These are phyloP conservation scores for Fistularia commersonii DNA, from an alignment of 2,797 vertebrate genomes.

Conservation along the genomic window DNA sequence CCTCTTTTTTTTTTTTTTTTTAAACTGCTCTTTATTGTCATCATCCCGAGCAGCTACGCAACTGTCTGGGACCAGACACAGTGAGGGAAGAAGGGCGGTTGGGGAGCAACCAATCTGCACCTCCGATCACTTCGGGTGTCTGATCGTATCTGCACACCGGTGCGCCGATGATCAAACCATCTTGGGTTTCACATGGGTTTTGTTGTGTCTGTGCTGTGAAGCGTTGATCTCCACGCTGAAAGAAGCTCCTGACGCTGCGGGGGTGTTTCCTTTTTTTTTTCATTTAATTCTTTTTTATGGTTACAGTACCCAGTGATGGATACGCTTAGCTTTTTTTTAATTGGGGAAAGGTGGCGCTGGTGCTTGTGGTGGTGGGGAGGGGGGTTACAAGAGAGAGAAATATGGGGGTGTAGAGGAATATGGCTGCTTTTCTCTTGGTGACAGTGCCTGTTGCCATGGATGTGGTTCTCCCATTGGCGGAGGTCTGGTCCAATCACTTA, in stretches of 20 bases:
- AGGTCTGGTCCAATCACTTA: slow-evolving; percentile 79
- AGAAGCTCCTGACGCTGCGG: slow-evolving; percentile 14
- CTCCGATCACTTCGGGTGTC: slow-evolving; percentile 39
- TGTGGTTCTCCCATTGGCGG: slow-evolving; percentile 82
- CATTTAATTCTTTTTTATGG: slow-evolving; percentile 18
- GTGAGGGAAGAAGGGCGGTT: too few relatives aligned
- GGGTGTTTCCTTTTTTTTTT: too few relatives aligned
- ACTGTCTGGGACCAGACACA: too few relatives aligned
- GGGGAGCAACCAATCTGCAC: too few relatives aligned
- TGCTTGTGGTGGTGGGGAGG: slow-evolving; percentile 40
- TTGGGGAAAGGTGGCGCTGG: slow-evolving; percentile 50
- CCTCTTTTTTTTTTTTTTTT: too few relatives aligned
- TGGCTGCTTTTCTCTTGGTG: slow-evolving; percentile 83
- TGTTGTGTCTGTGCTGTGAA: slow-evolving; percentile 30
- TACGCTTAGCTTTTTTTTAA: slow-evolving; percentile 52
- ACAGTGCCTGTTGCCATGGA: slow-evolving; percentile 94
- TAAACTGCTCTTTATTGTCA: too few relatives aligned
- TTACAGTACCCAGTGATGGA: slow-evolving; percentile 51
- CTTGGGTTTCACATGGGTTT: slow-evolving; percentile 20
- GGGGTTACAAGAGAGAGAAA: slow-evolving; percentile 56
- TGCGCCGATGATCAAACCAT: slow-evolving; percentile 22
- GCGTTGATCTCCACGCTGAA: slow-evolving; percentile 20
- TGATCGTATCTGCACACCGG: slow-evolving; percentile 18
- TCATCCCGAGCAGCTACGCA: too few relatives aligned
- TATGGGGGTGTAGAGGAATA: slow-evolving; percentile 75